Evolutionary conservation across 92 coral and sea anemone genomes (phyloP).

Genomic region (Blastomussa wellsi): DNA sequence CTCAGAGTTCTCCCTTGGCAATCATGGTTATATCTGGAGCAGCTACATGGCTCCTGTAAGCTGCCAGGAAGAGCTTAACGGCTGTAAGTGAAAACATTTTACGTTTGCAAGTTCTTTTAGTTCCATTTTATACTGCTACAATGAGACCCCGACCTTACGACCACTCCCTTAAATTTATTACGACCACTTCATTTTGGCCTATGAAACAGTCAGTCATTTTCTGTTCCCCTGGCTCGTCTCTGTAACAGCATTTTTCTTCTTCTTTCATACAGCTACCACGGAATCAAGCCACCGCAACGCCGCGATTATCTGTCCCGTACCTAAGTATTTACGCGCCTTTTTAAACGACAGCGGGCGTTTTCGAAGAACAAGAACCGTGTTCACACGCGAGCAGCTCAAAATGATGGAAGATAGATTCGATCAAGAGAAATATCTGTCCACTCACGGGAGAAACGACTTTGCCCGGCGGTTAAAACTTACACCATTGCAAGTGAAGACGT

Average conservation of each 20-base stretch:
- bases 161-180: no score
- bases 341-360: slow-evolving; percentile 79
- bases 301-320: slow-evolving; percentile 48
- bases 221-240: background rate
- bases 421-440: slow-evolving; percentile 80
- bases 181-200: no score
- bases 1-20: background rate
- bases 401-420: slow-evolving; percentile 79
- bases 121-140: background rate
- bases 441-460: slow-evolving; percentile 90
- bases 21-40: background rate
- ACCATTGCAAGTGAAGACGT: slow-evolving; percentile 92
- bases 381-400: slow-evolving; percentile 81
- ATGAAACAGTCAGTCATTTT: no score
- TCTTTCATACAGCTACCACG: slow-evolving; percentile 1
- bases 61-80: slow-evolving; percentile 8
- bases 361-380: slow-evolving; percentile 95
- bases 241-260: background rate
- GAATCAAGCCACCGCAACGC: slow-evolving; percentile 19
- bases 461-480: slow-evolving; percentile 81
- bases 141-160: no score
- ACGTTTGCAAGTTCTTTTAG: background rate
- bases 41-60: background rate
- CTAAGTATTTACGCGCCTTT: slow-evolving; percentile 82
- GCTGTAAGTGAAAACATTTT: slow-evolving; percentile 7